phyloP scores from a whole-genome alignment of 23 tunicate species.

The Styela clava region DNA sequence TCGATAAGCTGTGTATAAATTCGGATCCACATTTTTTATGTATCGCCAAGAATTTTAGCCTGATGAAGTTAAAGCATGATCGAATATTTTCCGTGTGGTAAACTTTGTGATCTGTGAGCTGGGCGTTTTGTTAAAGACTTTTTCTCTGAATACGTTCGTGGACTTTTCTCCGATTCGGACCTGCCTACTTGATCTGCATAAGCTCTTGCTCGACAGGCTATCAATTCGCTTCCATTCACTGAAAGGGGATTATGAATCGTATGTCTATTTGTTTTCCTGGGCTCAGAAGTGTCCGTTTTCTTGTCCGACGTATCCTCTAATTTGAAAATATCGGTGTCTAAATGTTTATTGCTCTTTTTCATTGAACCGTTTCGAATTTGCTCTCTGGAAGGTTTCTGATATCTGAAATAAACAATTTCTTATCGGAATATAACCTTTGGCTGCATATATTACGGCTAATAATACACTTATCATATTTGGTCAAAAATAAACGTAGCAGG shows the following conservation, averaged over 20 bases:
- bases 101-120: conserved; percentile 9
- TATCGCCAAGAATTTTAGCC: too few relatives aligned
- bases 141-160: neutral
- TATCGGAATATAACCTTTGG: too few relatives aligned
- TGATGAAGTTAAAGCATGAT: neutral
- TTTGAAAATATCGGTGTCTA: neutral
- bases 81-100: conserved; percentile 8
- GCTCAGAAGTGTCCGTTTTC: neutral
- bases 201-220: conserved; percentile 1
- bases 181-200: neutral
- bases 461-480: too few relatives aligned
- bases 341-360: neutral
- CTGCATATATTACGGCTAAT: too few relatives aligned
- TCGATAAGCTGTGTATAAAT: too few relatives aligned
- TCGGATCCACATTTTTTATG: too few relatives aligned
- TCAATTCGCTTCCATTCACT: neutral
- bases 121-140: neutral
- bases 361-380: neutral
- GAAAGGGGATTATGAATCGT: neutral
- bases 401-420: neutral
- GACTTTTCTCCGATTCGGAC: neutral
- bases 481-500: too few relatives aligned
- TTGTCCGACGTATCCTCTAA: neutral
- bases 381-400: neutral
- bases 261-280: neutral